Base-by-base conservation (phyloP, 1,140 invertebrate genomes). In the Leucophenga varia region DNA sequence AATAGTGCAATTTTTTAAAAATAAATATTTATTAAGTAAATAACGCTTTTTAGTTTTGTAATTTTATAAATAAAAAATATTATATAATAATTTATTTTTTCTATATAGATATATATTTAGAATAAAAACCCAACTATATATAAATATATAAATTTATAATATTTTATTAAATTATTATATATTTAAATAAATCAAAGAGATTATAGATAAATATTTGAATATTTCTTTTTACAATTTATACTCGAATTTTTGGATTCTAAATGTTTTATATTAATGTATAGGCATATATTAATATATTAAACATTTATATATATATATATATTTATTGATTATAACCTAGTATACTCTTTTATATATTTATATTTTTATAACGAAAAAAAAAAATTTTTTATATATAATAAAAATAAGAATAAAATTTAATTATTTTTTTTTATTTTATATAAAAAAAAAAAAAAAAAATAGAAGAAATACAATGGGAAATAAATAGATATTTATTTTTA, bases 241-340 rank as follows among this genome's bases (percentile, higher is more conserved):
- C 37, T 19, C 3, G 1, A 25, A 55, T 51, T 48, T 55, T 52
- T 55, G 35, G 18, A 52, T 52, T 45, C 40, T 35, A 49, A 52
- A 50, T 54, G 55, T 55, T 59, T 59, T 58, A 48, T 59, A 54
- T 64, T 17, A 43, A 54, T 51, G 36, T 17, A 14, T 54, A 50
- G 9, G 13, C 34, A 54, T 64, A 39, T 50, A 42, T 38, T 43
- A 28, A 50, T 53, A 58, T 48, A 55, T 56, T 53, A 48, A 58
- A 59, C 31, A 52, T 60, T 64, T 60, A 55, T 49, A 63, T 60
- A 43, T 43, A 57, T 59, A 54, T 52, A 53, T 16, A 57, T 52
- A 55, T 52, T 25, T 54, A 54, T 55, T 39, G 51, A 49, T 51
- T 28, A 43, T 40, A 25, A 36, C 13, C 25, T 55, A 45, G 45